These are phyloP conservation scores for Pachyrhynchus sulphureomaculatus DNA, from an alignment of 1,140 invertebrate genomes.

Conservation along the genomic window DNA sequence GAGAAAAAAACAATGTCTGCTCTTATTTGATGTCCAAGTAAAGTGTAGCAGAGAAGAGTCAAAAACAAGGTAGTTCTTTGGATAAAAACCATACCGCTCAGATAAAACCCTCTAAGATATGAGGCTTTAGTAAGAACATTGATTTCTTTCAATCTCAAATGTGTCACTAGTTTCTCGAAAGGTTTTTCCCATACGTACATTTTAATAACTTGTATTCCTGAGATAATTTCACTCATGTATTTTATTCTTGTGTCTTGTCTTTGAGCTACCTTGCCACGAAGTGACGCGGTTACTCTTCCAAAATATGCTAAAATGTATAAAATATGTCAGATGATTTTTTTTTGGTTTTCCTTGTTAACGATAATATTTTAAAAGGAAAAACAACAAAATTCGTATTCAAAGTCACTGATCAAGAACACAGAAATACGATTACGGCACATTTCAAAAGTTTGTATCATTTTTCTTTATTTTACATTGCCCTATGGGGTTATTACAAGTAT, in stretches of 20 bases:
- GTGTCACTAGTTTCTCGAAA: conserved; percentile 60
- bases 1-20: conserved; percentile 70
- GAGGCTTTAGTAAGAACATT: conserved; percentile 66
- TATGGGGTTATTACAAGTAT: no score
- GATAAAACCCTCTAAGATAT: conserved; percentile 70
- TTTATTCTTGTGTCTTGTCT: conserved; percentile 72
- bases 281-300: conserved; percentile 55
- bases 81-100: conserved; percentile 41
- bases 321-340: no score
- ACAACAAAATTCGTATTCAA: no score
- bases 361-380: no score
- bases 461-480: no score
- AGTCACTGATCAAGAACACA: no score
- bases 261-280: conserved; percentile 60
- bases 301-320: conserved; percentile 52
- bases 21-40: conserved; percentile 11
- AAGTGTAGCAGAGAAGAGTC: conserved; percentile 13
- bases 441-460: no score
- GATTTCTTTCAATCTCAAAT: conserved; percentile 63
- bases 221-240: conserved; percentile 79
- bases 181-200: conserved; percentile 80
- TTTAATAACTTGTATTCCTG: conserved; percentile 74
- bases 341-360: no score
- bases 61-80: conserved; percentile 15
- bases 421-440: no score